A percentile compares a stretch with the other conserved stretches of the same genome.
Evolutionary conservation across 1,140 invertebrate species (phyloP).

Genomic region (Araneus ventricosus): DNA sequence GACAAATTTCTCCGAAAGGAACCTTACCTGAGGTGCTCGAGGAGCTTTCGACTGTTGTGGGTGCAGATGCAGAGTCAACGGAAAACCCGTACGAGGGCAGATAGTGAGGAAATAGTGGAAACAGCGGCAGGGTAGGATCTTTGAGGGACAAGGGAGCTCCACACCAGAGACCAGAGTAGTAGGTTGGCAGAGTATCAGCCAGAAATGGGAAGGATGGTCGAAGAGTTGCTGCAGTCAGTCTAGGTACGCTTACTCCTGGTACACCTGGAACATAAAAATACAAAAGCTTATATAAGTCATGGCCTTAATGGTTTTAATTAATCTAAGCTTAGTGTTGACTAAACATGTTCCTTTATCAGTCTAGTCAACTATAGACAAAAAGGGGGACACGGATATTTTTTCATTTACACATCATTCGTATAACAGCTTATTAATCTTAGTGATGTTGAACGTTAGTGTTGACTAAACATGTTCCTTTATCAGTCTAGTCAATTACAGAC

Average conservation of each 20-base stretch:
- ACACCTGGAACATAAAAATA: conserved; percentile 5
- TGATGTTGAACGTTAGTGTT: too few species aligned
- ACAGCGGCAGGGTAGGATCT: conserved; percentile 73
- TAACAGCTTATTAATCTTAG: too few species aligned
- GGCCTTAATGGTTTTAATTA: too few species aligned
- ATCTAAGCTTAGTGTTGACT: too few species aligned
- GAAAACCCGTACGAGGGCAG: conserved; percentile 68
- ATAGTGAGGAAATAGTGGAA: conserved; percentile 75
- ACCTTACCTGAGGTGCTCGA: conserved; percentile 40
- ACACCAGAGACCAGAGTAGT: conserved; percentile 75
- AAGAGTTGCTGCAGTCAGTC: conserved; percentile 46
- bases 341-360: too few species aligned
- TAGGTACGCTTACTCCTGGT: conserved; percentile 35
- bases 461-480: too few species aligned
- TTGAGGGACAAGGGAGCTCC: conserved; percentile 65
- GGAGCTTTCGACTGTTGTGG: conserved; percentile 4
- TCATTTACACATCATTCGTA: too few species aligned
- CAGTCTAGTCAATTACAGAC: too few species aligned
- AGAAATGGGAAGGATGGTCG: conserved; percentile 71
- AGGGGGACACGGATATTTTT: too few species aligned
- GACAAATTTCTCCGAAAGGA: not conserved
- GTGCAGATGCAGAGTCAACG: conserved; percentile 11
- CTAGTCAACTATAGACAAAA: too few species aligned
- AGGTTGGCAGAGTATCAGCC: conserved; percentile 69
- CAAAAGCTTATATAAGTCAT: too few species aligned